phyloP scores from a whole-genome alignment of 2,113 vertebrate genomes.

The Brachyhypopomus gauderio region DNA sequence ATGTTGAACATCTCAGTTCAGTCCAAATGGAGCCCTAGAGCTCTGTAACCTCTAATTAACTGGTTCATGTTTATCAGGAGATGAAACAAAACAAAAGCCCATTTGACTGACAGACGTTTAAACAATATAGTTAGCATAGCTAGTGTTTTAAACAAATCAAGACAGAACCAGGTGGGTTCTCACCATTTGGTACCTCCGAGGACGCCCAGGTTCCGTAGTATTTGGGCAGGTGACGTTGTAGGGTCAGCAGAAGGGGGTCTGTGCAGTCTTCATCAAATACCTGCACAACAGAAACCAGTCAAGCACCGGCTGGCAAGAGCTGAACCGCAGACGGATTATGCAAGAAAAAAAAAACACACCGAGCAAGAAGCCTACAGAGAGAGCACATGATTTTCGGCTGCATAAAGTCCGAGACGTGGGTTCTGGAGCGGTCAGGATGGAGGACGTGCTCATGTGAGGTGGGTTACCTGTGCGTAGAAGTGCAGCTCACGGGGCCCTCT shows the following conservation, averaged over 20 bases:
- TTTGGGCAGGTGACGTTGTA: constrained; percentile 48
- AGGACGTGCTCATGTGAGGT: constrained; percentile 35
- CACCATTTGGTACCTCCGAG: constrained; percentile 43
- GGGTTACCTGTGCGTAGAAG: constrained; percentile 90
- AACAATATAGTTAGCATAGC: not conserved
- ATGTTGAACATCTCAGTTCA: too few species aligned
- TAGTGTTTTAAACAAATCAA: not conserved
- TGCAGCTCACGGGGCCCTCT: constrained; percentile 91
- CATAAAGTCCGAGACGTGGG: not conserved
- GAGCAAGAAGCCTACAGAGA: not conserved
- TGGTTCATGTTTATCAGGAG: not conserved
- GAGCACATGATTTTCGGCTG: too few species aligned
- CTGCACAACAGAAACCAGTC: constrained; percentile 30
- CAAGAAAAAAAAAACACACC: not conserved
- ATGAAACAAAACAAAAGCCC: too few species aligned
- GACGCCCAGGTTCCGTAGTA: constrained; percentile 49
- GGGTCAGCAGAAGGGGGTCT: constrained; percentile 31
- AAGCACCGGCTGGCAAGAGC: not conserved
- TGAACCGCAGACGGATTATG: not conserved
- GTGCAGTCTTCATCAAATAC: constrained; percentile 49
- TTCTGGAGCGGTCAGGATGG: not conserved
- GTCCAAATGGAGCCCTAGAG: too few species aligned
- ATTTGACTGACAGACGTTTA: not conserved
- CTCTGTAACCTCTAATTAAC: not conserved
- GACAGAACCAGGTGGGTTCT: constrained; percentile 16